Evolutionary conservation across 2,888 invertebrate genomes (phyloP).

Genomic region (Ornithoptera alexandrae): DNA sequence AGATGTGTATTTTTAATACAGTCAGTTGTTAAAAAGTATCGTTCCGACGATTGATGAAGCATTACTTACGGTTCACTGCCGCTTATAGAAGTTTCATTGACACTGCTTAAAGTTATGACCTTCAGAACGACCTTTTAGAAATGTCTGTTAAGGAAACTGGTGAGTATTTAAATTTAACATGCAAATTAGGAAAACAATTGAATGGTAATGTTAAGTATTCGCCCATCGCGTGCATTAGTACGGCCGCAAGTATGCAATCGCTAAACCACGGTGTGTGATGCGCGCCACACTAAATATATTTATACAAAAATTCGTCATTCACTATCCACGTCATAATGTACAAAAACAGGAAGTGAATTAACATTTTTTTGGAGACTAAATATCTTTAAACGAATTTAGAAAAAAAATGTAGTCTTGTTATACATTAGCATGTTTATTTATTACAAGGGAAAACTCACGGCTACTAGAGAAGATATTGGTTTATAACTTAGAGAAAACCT

Average conservation of each 20-base stretch:
- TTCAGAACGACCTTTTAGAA: constrained; percentile 32
- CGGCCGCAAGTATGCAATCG: constrained; percentile 15
- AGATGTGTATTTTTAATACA: constrained; percentile 6
- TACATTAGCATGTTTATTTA: too few species aligned
- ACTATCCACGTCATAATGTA: constrained; percentile 11
- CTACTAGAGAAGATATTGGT: too few species aligned
- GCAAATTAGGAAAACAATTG: constrained; percentile 34
- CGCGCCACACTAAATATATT: constrained; percentile 12
- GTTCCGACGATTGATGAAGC: neutral
- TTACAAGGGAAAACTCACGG: too few species aligned
- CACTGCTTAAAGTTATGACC: constrained; percentile 28
- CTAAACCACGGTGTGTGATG: neutral
- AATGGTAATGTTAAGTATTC: constrained; percentile 26
- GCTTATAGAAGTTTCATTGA: constrained; percentile 20
- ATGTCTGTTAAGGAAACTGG: constrained; percentile 30
- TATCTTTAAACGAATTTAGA: neutral
- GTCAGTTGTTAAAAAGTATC: constrained; percentile 14
- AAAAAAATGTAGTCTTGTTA: too few species aligned
- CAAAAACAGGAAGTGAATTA: constrained; percentile 14
- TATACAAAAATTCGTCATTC: constrained; percentile 21
- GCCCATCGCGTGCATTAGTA: constrained; percentile 18
- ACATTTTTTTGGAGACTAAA: constrained; percentile 1
- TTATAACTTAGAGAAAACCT: too few species aligned
- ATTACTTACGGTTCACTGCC: constrained; percentile 4
- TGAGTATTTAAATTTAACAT: constrained; percentile 31